Evolutionary conservation across 2,113 vertebrate species (phyloP).

Genomic region (Meriones unguiculatus): DNA sequence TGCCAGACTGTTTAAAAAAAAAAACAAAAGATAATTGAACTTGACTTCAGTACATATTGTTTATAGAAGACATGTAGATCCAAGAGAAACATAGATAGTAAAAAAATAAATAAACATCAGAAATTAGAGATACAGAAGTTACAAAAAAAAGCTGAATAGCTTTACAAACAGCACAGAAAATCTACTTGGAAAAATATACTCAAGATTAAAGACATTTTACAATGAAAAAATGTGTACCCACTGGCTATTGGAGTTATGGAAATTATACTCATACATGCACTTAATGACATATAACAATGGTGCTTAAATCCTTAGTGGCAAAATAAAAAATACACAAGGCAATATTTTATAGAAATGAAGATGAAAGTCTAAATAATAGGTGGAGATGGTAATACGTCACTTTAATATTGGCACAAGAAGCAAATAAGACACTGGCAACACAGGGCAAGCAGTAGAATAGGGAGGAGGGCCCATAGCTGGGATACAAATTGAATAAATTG

Average conservation of each 20-base stretch:
- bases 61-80: neutral
- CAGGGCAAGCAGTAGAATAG: neutral
- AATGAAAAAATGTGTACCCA: neutral
- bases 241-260: neutral
- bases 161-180: neutral
- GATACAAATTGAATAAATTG: no score
- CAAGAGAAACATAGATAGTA: neutral
- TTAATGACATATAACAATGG: neutral
- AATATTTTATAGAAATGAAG: neutral
- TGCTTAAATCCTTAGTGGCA: neutral
- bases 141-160: neutral
- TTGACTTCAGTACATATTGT: neutral
- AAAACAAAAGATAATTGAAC: neutral
- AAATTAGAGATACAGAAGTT: neutral
- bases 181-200: neutral
- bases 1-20: neutral
- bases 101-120: neutral
- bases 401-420: neutral
- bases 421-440: neutral
- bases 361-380: neutral
- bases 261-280: neutral
- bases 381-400: neutral
- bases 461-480: no score
- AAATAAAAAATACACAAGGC: neutral
- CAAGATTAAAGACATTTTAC: neutral